Evolutionary conservation across 2,113 vertebrate species (phyloP), one percentile per base, ranked within the genome.

Genomic region (Catharus fuscescens): DNA sequence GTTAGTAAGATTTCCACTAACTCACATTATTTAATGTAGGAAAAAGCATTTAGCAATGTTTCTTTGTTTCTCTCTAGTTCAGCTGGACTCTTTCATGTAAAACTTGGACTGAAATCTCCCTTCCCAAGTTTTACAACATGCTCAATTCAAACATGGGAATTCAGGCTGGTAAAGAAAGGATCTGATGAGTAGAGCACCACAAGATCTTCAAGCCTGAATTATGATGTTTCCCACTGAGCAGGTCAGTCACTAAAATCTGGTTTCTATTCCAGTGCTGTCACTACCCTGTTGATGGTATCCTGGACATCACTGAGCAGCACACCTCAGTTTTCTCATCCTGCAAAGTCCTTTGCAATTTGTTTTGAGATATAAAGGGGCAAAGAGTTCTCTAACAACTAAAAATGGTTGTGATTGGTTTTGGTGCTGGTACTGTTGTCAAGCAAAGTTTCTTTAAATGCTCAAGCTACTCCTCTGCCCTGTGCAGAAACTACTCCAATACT

Each of bases 161-260:
- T 66, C 23, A 38, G 28, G 11, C 25, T 47, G 56, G 36, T 73
- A 66, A 80, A 54, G 59, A 70, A 79, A 86, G 40, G 54, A 86
- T 57, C 47, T 0, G 0, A 40, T 0, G 0, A 59, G 64, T 11
- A 80, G 47, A 38, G 64, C 59, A 56, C 18, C 32, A 59, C 38
- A 70, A n/a, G 12, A 62, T 78, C 60, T 44, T 80, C 48, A 50
- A 56, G 28, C 14, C 44, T 57, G 64, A 40, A 52, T 65, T 29
- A 54, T 65, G 47, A 31, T 4, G 13, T 18, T 84, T 79, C 57
- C 48, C 53, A 26, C 3, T 60, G 40, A 85, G 32, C 25, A 66
- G 8, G 29, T 38, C 73, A 67, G 61, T 50, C 62, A 67, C 38
- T 85, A 67, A 92, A 82, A 42, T 8, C 40, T 60, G 48, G 4